Evolutionary conservation across 1,140 invertebrate genomes (phyloP).

Genomic region (Coptotermes formosanus): DNA sequence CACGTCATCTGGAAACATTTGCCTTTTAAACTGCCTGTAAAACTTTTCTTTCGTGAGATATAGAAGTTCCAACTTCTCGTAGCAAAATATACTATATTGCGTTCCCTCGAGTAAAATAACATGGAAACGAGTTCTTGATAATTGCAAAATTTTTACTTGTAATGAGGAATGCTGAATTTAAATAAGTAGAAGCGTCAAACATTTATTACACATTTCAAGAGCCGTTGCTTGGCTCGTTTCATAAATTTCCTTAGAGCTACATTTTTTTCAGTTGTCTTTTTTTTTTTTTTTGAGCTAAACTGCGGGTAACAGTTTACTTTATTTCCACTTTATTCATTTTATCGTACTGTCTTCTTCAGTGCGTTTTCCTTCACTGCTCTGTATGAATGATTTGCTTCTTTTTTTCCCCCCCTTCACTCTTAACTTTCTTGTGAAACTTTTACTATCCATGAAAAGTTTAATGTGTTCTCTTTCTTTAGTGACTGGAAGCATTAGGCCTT

Average conservation of each 20-base stretch:
- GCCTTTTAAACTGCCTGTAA: no score
- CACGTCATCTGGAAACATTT: no score
- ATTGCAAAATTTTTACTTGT: no score
- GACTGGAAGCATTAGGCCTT: background rate
- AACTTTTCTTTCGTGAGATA: no score
- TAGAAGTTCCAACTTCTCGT: no score
- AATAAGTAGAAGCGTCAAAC: no score
- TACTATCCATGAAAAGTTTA: background rate
- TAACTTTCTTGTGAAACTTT: conserved; percentile 2
- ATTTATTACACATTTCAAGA: no score
- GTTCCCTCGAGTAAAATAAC: no score
- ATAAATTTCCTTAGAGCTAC: background rate
- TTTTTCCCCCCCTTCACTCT: background rate
- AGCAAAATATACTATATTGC: no score
- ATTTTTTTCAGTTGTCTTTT: background rate
- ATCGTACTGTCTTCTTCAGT: background rate
- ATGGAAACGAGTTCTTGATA: no score
- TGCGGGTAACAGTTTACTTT: background rate
- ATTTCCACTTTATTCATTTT: background rate
- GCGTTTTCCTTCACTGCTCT: background rate
- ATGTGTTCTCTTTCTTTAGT: background rate
- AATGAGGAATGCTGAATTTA: no score
- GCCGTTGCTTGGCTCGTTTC: no score
- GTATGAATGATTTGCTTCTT: background rate
- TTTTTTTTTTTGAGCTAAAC: background rate